Base-by-base conservation (phyloP, 2,888 invertebrate genomes). In the Drosophila lacicola region DNA sequence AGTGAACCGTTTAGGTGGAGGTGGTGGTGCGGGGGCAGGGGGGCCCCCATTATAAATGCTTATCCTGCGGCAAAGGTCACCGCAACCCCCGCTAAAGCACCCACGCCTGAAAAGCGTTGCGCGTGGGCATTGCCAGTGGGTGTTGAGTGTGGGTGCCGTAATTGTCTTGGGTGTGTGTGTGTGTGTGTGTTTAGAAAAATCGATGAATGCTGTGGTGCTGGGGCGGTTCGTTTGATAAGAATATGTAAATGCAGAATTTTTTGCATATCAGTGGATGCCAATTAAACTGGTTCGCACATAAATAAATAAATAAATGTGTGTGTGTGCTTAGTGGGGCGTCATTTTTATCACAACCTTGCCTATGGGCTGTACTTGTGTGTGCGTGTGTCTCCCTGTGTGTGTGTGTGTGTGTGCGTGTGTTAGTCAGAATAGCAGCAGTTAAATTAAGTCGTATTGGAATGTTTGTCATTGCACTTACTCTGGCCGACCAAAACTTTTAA, bases 401-500 rank as follows among this genome's bases (percentile, higher is more conserved):
- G 17, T 46, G 17, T n/a, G 17, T 21, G 11, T 66, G 61, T 55
- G 51, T 62, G 44, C 17, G 53, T 61, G 21, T 62, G 75, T 74
- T 76, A 76, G 75, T 76, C 75, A 76, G 74, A 66, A 54, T 54
- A 51, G 17, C n/a, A 49, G 44, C 44, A 29, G 44, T 34, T 25
- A 44, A 47, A 13, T 36, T 29, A 42, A 55, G 51, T 60, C n/a
- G 33, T 36, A 75, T 54, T 39, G n/a, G 19, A 47, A 39, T 44
- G 21, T 41, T 70, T 65, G 19, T 42, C 8, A 50, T 49, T 67
- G 19, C 51, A 96, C 96, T 96, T 93, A 97, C 97, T 97, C 94
- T 96, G 96, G 79, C 97, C 97, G 91, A 97, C 97, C 92, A 95
- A 95, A 92, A 95, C 95, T 94, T 97, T 97, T 91, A 97, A 94